A percentile compares a stretch with the other conserved stretches of the same genome.
Evolutionary conservation across 1,140 invertebrate genomes (phyloP).

Genomic region (Portunus trituberculatus): DNA sequence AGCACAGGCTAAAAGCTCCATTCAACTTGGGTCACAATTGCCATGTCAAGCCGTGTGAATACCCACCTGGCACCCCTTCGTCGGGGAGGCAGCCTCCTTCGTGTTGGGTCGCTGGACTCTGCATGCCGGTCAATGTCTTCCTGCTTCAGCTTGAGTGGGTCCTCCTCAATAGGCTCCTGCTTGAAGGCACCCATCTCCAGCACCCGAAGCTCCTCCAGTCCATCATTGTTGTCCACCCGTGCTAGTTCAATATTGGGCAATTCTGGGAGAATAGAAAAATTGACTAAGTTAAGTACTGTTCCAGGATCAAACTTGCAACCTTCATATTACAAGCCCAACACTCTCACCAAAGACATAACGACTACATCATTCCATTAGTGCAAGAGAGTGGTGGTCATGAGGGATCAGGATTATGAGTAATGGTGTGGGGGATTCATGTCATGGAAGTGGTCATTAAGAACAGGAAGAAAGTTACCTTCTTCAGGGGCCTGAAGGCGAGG

Average conservation of each 20-base stretch:
- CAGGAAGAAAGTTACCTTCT: slow-evolving; percentile 7
- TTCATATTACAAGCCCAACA: too few species aligned
- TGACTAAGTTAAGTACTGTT: not conserved
- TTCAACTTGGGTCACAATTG: not conserved
- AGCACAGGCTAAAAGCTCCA: too few species aligned
- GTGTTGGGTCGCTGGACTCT: slow-evolving; percentile 56
- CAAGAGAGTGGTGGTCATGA: too few species aligned
- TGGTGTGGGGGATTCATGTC: too few species aligned
- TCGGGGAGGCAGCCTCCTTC: slow-evolving; percentile 66
- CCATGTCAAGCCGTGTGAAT: not conserved
- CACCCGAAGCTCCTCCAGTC: slow-evolving; percentile 60
- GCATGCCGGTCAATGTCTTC: not conserved
- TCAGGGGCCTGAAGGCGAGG: slow-evolving; percentile 37
- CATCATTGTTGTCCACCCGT: slow-evolving; percentile 53
- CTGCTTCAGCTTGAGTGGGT: slow-evolving; percentile 25
- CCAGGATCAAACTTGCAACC: too few species aligned
- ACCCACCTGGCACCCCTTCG: slow-evolving; percentile 63
- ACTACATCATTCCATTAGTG: too few species aligned
- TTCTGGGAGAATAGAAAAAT: not conserved
- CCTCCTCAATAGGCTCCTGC: slow-evolving; percentile 54
- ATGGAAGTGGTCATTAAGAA: too few species aligned
- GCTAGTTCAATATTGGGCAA: slow-evolving; percentile 37
- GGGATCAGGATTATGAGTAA: too few species aligned
- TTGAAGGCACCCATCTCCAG: slow-evolving; percentile 59
- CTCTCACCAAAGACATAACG: not conserved